phyloP scores from a whole-genome alignment of 1,140 invertebrate species.

The Drosophila lacteicornis region DNA sequence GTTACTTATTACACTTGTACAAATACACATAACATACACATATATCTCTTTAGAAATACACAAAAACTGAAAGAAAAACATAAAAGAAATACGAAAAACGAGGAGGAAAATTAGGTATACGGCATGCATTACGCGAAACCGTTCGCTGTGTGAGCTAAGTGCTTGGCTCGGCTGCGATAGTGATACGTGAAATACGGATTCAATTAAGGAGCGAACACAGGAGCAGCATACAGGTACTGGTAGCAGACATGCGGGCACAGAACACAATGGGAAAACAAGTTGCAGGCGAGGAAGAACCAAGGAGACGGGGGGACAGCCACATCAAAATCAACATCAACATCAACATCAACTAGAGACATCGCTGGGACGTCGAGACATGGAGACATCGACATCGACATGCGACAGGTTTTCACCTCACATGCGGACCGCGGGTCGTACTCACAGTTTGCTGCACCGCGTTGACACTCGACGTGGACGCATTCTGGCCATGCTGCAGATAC shows the following conservation, averaged over 20 bases:
- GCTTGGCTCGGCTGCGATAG: slow-evolving; percentile 63
- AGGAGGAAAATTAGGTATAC: slow-evolving; percentile 46
- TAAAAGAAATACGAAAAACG: slow-evolving; percentile 3
- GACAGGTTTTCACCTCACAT: slow-evolving; percentile 68
- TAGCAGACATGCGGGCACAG: slow-evolving; percentile 18
- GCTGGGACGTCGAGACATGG: slow-evolving; percentile 27
- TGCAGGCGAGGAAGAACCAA: slow-evolving; percentile 35
- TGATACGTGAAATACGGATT: slow-evolving; percentile 73
- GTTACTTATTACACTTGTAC: slow-evolving; percentile 69
- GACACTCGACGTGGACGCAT: slow-evolving; percentile 68
- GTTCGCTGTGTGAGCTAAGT: slow-evolving; percentile 43
- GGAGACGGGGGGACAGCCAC: slow-evolving; percentile 38
- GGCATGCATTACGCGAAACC: slow-evolving; percentile 41
- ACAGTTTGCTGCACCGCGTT: slow-evolving; percentile 80
- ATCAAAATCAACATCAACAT: slow-evolving; percentile 23
- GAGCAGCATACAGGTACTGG: slow-evolving; percentile 36
- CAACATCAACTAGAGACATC: slow-evolving; percentile 18
- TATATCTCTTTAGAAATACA: slow-evolving; percentile 29
- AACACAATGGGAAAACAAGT: slow-evolving; percentile 48
- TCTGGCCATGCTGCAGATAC: slow-evolving; percentile 81
- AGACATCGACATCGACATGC: slow-evolving; percentile 52
- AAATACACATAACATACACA: slow-evolving; percentile 7
- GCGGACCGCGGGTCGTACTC: slow-evolving; percentile 69
- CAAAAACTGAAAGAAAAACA: slow-evolving; percentile 15
- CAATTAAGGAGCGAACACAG: slow-evolving; percentile 67